Base-by-base conservation (phyloP, 1,140 invertebrate genomes). In the Chrysomallon squamiferum region DNA sequence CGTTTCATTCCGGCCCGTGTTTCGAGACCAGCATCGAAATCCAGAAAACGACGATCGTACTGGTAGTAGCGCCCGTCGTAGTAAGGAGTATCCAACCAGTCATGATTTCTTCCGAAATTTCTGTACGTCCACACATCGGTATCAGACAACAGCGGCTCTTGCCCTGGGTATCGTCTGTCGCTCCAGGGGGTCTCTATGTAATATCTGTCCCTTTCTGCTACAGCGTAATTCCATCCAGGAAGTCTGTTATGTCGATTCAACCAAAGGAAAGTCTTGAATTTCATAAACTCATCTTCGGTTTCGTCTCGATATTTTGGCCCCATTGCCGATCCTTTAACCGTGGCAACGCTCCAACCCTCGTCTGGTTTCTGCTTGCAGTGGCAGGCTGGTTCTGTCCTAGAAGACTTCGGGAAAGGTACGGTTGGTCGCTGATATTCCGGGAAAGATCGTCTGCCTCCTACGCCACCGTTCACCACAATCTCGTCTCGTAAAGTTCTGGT, bases 41-140 rank as follows among this genome's bases (percentile, higher is more conserved):
- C 50, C n/a, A 54, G 29, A 22, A 20, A 54, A 15, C 50, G 22
- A 20, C 50, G 22, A 15, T 54, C 50, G n/a, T 54, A 54, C 50
- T 22, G n/a, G 25, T 54, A 54, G 29, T 54, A 54, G n/a, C 50
- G 22, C 22, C 50, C 50, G 29, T 54, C 50, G 50, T n/a, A 54
- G 9, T 54, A 54, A 13, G 50, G 50, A 4, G 50, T 54, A 22
- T 54, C 50, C 29, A 54, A 13, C 50, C 50, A 54, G 22, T 54
- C 50, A 15, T 22, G 22, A 27, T 30, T 27, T 25, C 25, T 30
- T 3, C 50, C 50, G 29, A 54, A 54, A 22, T 54, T 54, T 30
- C 50, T 25, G 22, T 54, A 15, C 7, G 29, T 30, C 50, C 50
- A 54, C 9, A 25, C 15, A 4, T 25, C 7, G 3, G 50, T 54